phyloP scores from a whole-genome alignment of 2,888 invertebrate species.

The Fabriciana adippe region DNA sequence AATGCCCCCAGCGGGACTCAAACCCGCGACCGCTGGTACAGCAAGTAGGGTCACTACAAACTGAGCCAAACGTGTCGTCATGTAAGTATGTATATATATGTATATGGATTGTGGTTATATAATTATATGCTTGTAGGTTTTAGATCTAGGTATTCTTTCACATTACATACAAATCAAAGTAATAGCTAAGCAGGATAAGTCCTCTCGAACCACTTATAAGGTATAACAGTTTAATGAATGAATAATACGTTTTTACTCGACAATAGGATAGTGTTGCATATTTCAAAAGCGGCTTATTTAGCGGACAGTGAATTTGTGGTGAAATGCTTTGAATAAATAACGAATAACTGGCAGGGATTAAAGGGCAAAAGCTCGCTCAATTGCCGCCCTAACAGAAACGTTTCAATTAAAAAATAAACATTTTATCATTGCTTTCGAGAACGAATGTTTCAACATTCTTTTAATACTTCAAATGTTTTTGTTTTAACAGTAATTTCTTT shows the following conservation, averaged over 20 bases:
- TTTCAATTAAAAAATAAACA: conserved; percentile 51
- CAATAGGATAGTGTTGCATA: conserved; percentile 45
- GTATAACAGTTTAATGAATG: conserved; percentile 17
- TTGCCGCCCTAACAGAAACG: conserved; percentile 52
- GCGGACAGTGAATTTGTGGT: conserved; percentile 63
- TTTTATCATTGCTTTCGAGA: conserved; percentile 40
- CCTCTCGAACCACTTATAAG: background rate
- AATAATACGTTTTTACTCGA: conserved; percentile 19
- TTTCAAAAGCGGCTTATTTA: conserved; percentile 60
- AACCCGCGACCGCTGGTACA: too few relatives aligned
- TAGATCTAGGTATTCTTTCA: too few relatives aligned
- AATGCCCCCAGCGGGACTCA: too few relatives aligned
- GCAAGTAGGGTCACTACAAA: too few relatives aligned
- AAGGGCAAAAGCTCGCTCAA: conserved; percentile 56
- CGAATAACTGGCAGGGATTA: conserved; percentile 68
- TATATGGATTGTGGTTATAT: too few relatives aligned
- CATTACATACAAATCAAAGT: too few relatives aligned
- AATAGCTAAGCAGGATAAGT: background rate
- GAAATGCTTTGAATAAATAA: conserved; percentile 72
- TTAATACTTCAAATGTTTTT: background rate
- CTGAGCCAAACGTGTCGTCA: too few relatives aligned
- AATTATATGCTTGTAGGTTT: too few relatives aligned
- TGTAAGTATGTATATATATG: too few relatives aligned
- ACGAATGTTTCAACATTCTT: background rate
- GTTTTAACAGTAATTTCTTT: too few relatives aligned